Base-by-base conservation (phyloP, 2,888 invertebrate genomes). In the Halocaridina rubra region DNA sequence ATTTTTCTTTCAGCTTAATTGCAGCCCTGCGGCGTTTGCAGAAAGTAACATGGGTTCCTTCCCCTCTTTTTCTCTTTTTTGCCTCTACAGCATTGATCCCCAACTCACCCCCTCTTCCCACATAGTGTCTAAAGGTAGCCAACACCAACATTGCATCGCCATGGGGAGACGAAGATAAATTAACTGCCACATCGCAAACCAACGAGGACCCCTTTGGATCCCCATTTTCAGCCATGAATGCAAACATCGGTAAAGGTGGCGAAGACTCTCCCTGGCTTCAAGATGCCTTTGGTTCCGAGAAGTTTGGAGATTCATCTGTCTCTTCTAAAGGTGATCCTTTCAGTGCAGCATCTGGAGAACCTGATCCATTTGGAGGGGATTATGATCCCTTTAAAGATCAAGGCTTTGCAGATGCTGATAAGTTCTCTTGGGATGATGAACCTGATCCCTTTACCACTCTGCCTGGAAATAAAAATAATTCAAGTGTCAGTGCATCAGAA, bases 391-490 rank as follows among this genome's bases (percentile, higher is more conserved):
- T 88, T 57, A 86, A 86, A 74, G 88, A 88, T 59, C 79, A 80
- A 32, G 64, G 61, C 67, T 61, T 84, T 16, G 84, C 86, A 57
- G 86, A 88, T 24, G 79, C 80, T 5, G 88, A 88, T 24, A 85
- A 87, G 74, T 88, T 88, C 59, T 88, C 88, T 0, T 88, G 88
- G 88, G 88, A 88, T 19, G 86, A 88, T 33, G 88, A 88, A 33
- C 86, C 86, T 19, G 88, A 88, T 57, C 80, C 86, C 22, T 82
- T 86, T 53, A 75, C 16, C 67, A 33, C 79, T 57, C 32, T 81
- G 22, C 69, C 85, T 24, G 81, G 57, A 16, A 78, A 59, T 29
- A 57, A 57, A 13, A 32, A 57, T 39, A 76, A 81, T 53, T 39
- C 77, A 33, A 80, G 84, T 22, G 67, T 71, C 22, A 77, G 74